Conservation (phyloP, 2,888 invertebrate species). For the Phalera bucephala region DNA sequence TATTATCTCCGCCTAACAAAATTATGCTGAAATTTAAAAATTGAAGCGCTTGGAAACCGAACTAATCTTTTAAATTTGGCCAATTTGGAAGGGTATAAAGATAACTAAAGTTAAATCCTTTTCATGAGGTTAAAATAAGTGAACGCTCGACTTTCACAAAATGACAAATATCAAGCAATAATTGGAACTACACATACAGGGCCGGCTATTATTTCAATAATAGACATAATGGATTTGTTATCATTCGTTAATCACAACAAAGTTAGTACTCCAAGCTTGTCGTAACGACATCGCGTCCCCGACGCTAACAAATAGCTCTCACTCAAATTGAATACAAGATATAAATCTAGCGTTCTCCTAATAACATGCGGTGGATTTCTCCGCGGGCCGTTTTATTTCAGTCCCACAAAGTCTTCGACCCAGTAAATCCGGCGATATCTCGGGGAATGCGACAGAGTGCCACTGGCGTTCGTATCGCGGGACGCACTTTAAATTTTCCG, state of each 20-base stretch:
- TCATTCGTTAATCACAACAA: slow-evolving; percentile 47
- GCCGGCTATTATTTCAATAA: slow-evolving; percentile 22
- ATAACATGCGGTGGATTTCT: slow-evolving; percentile 76
- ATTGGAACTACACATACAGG: slow-evolving; percentile 9
- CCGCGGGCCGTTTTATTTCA: slow-evolving; percentile 76
- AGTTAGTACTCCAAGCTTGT: slow-evolving; percentile 44
- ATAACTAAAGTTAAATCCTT: slow-evolving; percentile 1
- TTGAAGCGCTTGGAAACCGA: neutral
- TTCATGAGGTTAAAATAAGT: neutral
- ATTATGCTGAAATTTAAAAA: too few relatives aligned
- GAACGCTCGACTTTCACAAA: neutral
- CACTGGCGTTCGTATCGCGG: slow-evolving; percentile 63
- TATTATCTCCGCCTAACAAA: too few relatives aligned
- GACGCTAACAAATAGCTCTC: slow-evolving; percentile 67
- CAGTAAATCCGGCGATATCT: slow-evolving; percentile 78
- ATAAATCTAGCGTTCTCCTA: slow-evolving; percentile 75
- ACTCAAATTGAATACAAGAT: slow-evolving; percentile 78
- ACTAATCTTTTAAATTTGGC: neutral
- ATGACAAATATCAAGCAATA: slow-evolving; percentile 2
- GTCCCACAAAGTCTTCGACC: slow-evolving; percentile 72
- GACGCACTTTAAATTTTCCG: slow-evolving; percentile 73
- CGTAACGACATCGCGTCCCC: slow-evolving; percentile 38
- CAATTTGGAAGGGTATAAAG: neutral
- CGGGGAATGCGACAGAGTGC: slow-evolving; percentile 71
- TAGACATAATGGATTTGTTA: slow-evolving; percentile 32